Conservation (phyloP, 2,113 vertebrate genomes). For the Nothoprocta perdicaria region DNA sequence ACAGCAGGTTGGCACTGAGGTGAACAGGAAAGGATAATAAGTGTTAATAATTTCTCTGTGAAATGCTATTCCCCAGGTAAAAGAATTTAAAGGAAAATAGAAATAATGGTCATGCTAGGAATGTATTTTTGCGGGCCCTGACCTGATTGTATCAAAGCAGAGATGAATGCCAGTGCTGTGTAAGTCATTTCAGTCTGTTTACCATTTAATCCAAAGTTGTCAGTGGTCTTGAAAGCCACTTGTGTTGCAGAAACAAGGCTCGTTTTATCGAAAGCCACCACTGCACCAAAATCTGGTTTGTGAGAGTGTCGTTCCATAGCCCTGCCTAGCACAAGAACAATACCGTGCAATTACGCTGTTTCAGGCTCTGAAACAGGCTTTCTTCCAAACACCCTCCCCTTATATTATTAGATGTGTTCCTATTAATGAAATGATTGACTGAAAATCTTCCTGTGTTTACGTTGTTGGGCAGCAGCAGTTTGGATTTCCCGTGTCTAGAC, state of each 20-base stretch:
- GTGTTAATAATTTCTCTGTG: neutral
- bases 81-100: slow-evolving; percentile 11
- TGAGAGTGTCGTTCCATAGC: neutral
- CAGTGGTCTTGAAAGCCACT: slow-evolving; percentile 44
- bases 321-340: slow-evolving; percentile 36
- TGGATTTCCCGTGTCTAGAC: slow-evolving; percentile 60
- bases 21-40: neutral
- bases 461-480: slow-evolving; percentile 46
- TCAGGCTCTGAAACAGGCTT: slow-evolving; percentile 45
- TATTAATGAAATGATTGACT: slow-evolving; percentile 64
- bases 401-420: slow-evolving; percentile 53
- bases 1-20: neutral
- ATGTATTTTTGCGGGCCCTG: slow-evolving; percentile 14
- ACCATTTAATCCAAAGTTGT: slow-evolving; percentile 52
- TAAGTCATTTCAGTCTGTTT: slow-evolving; percentile 47
- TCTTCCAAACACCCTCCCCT: slow-evolving; percentile 55
- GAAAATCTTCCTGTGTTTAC: slow-evolving; percentile 63
- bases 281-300: slow-evolving; percentile 31
- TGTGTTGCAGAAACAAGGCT: slow-evolving; percentile 56
- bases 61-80: neutral
- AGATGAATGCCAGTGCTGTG: slow-evolving; percentile 15
- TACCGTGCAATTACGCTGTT: slow-evolving; percentile 33
- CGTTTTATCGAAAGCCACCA: slow-evolving; percentile 12
- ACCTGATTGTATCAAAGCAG: slow-evolving; percentile 7
- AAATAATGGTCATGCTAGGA: slow-evolving; percentile 5